These are phyloP conservation scores for Agrochola circellaris DNA, from an alignment of 2,888 invertebrate genomes.

Conservation along the genomic window DNA sequence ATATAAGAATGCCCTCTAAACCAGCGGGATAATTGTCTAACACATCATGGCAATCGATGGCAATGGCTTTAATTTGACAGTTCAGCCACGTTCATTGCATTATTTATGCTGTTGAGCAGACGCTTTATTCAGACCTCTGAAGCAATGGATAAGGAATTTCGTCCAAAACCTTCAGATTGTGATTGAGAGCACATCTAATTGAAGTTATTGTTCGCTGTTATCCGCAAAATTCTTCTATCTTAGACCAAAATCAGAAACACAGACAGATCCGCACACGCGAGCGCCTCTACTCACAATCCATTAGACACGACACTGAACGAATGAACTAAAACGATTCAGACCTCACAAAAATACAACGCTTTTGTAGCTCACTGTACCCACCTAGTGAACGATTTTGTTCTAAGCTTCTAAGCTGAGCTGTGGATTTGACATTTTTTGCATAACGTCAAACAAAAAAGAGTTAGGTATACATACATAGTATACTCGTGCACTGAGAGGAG, in stretches of 20 bases:
- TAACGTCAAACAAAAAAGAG: background rate
- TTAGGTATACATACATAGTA: too few species aligned
- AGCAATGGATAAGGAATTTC: background rate
- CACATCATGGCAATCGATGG: background rate
- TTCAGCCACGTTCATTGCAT: too few species aligned
- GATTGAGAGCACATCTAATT: too few species aligned
- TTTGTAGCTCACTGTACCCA: conserved; percentile 63
- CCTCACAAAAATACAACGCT: conserved; percentile 73
- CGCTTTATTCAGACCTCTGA: background rate
- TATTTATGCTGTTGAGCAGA: background rate
- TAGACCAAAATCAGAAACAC: conserved; percentile 57
- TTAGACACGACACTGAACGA: conserved; percentile 81
- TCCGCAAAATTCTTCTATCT: conserved; percentile 13
- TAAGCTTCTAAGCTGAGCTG: conserved; percentile 26
- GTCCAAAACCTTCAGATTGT: background rate
- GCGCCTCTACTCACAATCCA: conserved; percentile 81
- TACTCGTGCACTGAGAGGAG: background rate
- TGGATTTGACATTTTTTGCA: conserved; percentile 6
- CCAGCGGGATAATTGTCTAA: background rate
- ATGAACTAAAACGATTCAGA: conserved; percentile 77
- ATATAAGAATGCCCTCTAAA: background rate
- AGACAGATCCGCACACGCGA: conserved; percentile 80
- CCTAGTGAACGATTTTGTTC: conserved; percentile 52
- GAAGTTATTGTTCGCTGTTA: background rate
- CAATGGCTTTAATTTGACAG: background rate